Conservation (phyloP, 1,140 invertebrate genomes). For the Lasioglossum albipes region DNA sequence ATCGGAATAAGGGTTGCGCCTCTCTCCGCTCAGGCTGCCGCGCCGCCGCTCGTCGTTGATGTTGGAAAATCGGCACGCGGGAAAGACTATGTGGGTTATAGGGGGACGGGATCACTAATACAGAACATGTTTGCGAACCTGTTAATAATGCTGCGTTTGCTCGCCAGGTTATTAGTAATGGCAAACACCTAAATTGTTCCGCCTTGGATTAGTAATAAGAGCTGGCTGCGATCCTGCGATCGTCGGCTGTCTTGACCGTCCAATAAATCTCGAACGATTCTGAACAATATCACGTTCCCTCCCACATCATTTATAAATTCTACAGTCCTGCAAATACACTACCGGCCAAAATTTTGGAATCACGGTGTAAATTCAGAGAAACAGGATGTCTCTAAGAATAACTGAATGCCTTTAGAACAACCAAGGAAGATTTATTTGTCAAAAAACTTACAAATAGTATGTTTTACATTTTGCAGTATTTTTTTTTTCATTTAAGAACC, state of each 20-base stretch:
- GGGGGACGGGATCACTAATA: slow-evolving; percentile 74
- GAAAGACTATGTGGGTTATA: slow-evolving; percentile 71
- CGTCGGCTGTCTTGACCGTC: slow-evolving; percentile 39
- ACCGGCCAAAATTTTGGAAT: too few species aligned
- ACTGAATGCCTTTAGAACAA: too few species aligned
- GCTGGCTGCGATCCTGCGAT: slow-evolving; percentile 53
- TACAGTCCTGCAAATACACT: too few species aligned
- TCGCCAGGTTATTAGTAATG: slow-evolving; percentile 75
- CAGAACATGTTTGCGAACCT: slow-evolving; percentile 75
- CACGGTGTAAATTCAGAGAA: too few species aligned
- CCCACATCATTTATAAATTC: too few species aligned
- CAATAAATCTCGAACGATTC: background rate
- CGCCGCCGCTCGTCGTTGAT: slow-evolving; percentile 36
- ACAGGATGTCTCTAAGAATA: too few species aligned
- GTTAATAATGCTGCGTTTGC: slow-evolving; percentile 77
- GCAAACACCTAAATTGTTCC: slow-evolving; percentile 77
- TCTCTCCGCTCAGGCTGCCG: background rate
- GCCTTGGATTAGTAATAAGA: slow-evolving; percentile 69
- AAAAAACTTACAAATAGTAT: too few species aligned
- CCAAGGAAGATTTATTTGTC: too few species aligned
- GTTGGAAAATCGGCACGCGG: slow-evolving; percentile 51
- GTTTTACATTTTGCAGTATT: too few species aligned
- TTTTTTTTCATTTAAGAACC: too few species aligned
- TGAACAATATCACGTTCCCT: background rate
- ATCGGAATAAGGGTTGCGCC: slow-evolving; percentile 71